phyloP scores from a whole-genome alignment of 1,140 invertebrate species.

The Brachionus manjavacas region DNA sequence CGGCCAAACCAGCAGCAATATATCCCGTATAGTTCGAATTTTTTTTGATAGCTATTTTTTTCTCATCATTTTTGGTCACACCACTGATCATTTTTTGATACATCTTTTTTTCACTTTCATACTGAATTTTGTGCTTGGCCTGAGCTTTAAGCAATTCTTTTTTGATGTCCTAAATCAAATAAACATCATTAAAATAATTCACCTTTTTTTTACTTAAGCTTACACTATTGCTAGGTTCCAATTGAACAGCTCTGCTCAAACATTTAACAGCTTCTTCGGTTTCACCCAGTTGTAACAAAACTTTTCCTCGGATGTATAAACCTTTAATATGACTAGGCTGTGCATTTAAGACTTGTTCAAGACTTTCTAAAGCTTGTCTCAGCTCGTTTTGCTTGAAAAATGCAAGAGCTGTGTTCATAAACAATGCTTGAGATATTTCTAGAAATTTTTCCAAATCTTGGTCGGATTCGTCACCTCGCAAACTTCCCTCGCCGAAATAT shows the following conservation, averaged over 20 bases:
- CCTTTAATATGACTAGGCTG: slow-evolving; percentile 29
- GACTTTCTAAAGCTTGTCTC: background rate
- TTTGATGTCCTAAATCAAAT: background rate
- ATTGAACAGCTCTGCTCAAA: background rate
- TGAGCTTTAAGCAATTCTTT: slow-evolving; percentile 40
- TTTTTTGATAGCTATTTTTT: background rate
- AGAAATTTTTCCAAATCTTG: slow-evolving; percentile 25
- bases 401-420: slow-evolving; percentile 31
- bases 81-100: slow-evolving; percentile 41
- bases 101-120: slow-evolving; percentile 39
- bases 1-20: background rate
- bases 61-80: background rate
- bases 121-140: slow-evolving; percentile 14
- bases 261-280: slow-evolving; percentile 15
- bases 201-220: background rate
- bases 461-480: background rate
- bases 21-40: background rate
- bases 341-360: background rate
- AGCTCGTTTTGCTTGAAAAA: background rate
- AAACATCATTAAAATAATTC: background rate
- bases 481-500: slow-evolving; percentile 12
- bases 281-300: slow-evolving; percentile 29
- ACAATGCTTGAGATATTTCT: slow-evolving; percentile 15
- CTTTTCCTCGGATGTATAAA: slow-evolving; percentile 17
- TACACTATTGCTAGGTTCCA: slow-evolving; percentile 21